These are phyloP conservation scores for Xyrichtys novacula DNA, from an alignment of 2,797 vertebrate genomes.

Conservation along the genomic window DNA sequence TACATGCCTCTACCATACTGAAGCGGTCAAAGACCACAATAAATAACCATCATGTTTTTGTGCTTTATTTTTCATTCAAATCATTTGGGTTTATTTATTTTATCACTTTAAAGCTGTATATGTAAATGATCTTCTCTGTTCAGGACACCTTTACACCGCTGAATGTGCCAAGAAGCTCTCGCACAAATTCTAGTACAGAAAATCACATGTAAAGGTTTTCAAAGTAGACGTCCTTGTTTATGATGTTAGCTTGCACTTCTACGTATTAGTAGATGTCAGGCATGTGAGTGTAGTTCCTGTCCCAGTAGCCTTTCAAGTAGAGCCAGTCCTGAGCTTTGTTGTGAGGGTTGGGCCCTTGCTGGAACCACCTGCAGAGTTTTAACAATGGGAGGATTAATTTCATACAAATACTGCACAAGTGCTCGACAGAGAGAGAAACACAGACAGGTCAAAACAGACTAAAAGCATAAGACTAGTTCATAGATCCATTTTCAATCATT, in stretches of 20 bases:
- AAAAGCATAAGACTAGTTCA: neutral
- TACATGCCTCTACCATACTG: conserved; percentile 51
- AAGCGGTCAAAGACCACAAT: conserved; percentile 43
- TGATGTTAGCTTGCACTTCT: conserved; percentile 26
- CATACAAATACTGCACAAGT: neutral
- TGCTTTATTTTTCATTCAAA: conserved; percentile 64
- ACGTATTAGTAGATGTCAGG: conserved; percentile 95
- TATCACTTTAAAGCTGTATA: conserved; percentile 4
- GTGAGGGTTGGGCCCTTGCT: conserved; percentile 93
- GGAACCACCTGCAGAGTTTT: conserved; percentile 91
- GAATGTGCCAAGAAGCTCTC: neutral
- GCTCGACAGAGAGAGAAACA: neutral
- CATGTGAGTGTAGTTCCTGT: conserved; percentile 92
- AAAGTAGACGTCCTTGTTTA: conserved; percentile 28
- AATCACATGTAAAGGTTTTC: conserved; percentile 39
- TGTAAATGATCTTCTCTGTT: conserved; percentile 23
- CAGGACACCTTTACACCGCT: conserved; percentile 14
- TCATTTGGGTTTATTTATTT: no score
- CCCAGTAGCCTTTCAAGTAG: conserved; percentile 96
- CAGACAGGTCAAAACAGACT: neutral
- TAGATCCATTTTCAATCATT: neutral
- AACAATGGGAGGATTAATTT: conserved; percentile 4
- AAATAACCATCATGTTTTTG: conserved; percentile 57
- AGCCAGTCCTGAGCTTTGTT: conserved; percentile 97
- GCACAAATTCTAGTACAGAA: conserved; percentile 31